These are phyloP conservation scores for Tapera naevia DNA, from an alignment of 2,797 vertebrate genomes.

Conservation along the genomic window DNA sequence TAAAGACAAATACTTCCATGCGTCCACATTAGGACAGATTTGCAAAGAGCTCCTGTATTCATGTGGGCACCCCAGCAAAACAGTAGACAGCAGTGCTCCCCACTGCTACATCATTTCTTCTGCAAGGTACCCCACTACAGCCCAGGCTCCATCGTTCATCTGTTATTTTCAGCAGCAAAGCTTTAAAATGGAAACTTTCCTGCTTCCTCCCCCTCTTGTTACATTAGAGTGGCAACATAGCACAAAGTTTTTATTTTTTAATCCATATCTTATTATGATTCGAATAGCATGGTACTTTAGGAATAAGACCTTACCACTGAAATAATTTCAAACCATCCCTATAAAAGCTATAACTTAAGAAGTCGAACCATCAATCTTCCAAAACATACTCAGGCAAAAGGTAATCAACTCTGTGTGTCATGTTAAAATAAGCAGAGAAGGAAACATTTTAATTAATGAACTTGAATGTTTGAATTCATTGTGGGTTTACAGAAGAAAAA, in stretches of 20 bases:
- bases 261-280: background rate
- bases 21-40: rapidly evolving
- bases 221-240: background rate
- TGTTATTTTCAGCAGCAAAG: background rate
- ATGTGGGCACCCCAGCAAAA: background rate
- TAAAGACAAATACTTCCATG: background rate
- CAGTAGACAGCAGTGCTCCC: background rate
- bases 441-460: constrained; percentile 50
- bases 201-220: background rate
- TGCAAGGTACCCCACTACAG: background rate
- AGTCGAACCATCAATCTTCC: background rate
- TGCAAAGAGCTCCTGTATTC: background rate
- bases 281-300: background rate
- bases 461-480: constrained; percentile 5
- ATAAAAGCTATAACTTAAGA: background rate
- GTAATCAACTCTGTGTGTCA: background rate
- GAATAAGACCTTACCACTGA: background rate
- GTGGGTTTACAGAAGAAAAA: background rate
- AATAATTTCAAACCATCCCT: background rate
- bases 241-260: background rate
- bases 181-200: background rate
- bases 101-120: background rate
- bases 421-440: constrained; percentile 46
- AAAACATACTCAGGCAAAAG: background rate
- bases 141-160: background rate